Evolutionary conservation across 2,888 invertebrate species (phyloP).

Genomic region (Seira sanloemensis): DNA sequence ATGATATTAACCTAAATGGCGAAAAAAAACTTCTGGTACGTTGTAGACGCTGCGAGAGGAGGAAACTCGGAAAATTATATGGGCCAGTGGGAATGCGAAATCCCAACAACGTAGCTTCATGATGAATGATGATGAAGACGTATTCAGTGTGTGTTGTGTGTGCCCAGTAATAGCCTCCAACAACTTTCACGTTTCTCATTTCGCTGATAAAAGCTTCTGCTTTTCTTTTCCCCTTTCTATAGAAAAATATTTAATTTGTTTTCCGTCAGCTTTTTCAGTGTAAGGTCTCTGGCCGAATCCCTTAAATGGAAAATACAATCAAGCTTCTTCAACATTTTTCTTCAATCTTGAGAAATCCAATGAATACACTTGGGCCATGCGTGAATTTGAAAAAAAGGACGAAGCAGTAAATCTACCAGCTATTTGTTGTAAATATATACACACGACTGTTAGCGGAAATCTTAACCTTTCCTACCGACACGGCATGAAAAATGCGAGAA

Average conservation of each 20-base stretch:
- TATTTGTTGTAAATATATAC: neutral
- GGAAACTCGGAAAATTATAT: neutral
- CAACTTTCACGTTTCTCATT: neutral
- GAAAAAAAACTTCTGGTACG: neutral
- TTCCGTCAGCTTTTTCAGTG: too few species aligned
- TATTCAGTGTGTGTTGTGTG: neutral
- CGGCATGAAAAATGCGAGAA: neutral
- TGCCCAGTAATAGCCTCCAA: neutral
- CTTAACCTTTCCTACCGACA: neutral
- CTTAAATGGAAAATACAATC: neutral
- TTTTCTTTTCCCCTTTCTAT: neutral
- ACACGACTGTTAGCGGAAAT: neutral
- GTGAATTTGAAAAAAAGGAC: neutral
- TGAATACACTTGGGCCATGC: neutral
- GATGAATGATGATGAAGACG: neutral
- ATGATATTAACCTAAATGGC: slow-evolving; percentile 18
- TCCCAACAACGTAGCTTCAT: neutral
- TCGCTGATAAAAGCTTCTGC: neutral
- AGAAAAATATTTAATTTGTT: too few species aligned
- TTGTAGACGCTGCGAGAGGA: neutral
- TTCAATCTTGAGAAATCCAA: neutral
- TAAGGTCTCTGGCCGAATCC: neutral
- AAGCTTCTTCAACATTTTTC: neutral
- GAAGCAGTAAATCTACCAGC: neutral
- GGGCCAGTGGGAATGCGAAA: slow-evolving; percentile 1